Conservation (phyloP, 1,140 invertebrate species). For the Hermatobates lingyangjiaoensis region DNA sequence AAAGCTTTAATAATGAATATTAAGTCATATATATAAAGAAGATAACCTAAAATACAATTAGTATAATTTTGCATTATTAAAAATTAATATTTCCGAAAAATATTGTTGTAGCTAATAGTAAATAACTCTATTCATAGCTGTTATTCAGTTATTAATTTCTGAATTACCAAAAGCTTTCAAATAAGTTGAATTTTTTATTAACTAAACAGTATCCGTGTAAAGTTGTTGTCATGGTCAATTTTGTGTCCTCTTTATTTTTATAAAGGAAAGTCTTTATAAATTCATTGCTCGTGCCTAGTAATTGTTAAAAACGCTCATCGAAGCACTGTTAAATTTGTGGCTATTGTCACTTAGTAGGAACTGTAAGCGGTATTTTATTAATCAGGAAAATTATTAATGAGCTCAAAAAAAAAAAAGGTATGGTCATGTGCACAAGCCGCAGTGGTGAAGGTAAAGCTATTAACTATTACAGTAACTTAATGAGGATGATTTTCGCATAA, state of each 20-base stretch:
- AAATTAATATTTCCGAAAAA: background rate
- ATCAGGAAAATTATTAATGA: slow-evolving; percentile 1
- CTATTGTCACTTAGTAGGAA: slow-evolving; percentile 1
- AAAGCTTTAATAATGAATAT: no score
- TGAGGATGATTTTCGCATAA: background rate
- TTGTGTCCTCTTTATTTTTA: slow-evolving; percentile 1
- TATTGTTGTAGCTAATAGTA: background rate
- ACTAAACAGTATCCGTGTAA: background rate
- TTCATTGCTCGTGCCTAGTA: slow-evolving; percentile 17
- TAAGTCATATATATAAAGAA: no score
- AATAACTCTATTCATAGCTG: background rate
- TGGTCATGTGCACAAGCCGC: background rate
- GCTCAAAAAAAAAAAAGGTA: slow-evolving; percentile 4
- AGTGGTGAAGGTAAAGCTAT: background rate
- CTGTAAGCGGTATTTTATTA: slow-evolving; percentile 5
- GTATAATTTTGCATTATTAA: background rate
- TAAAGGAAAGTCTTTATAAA: slow-evolving; percentile 1
- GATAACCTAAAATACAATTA: background rate
- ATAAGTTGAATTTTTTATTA: background rate
- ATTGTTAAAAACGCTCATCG: slow-evolving; percentile 18
- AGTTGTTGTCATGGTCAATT: slow-evolving; percentile 5
- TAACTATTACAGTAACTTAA: background rate
- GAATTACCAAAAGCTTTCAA: background rate
- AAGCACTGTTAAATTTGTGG: slow-evolving; percentile 15
- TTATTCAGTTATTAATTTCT: background rate